Conservation (phyloP, 2,888 invertebrate genomes). For the Morpho helenor region DNA sequence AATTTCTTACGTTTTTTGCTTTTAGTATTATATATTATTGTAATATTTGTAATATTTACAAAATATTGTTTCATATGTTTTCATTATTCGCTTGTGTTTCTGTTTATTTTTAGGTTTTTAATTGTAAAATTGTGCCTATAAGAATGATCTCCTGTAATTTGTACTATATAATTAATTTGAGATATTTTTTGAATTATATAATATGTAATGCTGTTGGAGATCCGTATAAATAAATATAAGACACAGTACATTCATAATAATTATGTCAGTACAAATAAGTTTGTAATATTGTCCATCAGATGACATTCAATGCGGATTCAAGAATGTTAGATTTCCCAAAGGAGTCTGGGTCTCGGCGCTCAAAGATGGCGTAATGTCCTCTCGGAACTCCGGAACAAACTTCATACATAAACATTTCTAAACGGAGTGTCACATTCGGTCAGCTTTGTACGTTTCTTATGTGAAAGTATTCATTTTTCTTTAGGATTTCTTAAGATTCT, state of each 20-base stretch:
- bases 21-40: no score
- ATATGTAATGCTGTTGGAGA: no score
- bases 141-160: no score
- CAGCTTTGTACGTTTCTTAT: slow-evolving; percentile 9
- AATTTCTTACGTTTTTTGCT: no score
- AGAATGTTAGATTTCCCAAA: slow-evolving; percentile 26
- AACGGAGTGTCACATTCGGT: slow-evolving; percentile 11
- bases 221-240: no score
- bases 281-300: slow-evolving; percentile 17
- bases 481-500: not conserved
- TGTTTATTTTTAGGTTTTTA: no score
- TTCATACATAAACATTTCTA: slow-evolving; percentile 25
- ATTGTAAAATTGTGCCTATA: no score
- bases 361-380: slow-evolving; percentile 21
- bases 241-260: not conserved
- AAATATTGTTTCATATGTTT: no score
- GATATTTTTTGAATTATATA: no score
- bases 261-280: slow-evolving; percentile 4
- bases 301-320: slow-evolving; percentile 17
- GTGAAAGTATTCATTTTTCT: slow-evolving; percentile 5
- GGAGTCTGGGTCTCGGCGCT: slow-evolving; percentile 14
- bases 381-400: slow-evolving; percentile 16
- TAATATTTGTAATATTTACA: no score
- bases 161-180: no score
- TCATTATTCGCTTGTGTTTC: no score